These are phyloP conservation scores for Psephotus haematonotus DNA, from an alignment of 2,113 vertebrate genomes.

Conservation along the genomic window DNA sequence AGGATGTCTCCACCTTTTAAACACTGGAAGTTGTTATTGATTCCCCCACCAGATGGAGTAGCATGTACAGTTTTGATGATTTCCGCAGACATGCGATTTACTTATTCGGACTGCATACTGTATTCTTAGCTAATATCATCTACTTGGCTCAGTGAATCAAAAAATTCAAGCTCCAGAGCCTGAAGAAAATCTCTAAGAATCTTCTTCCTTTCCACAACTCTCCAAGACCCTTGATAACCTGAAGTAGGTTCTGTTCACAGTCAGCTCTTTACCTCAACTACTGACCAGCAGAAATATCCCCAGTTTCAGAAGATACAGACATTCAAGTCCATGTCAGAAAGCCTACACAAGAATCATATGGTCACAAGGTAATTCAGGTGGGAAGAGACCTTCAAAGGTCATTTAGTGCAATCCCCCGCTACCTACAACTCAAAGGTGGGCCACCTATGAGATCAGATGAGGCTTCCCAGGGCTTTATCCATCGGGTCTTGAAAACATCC, in stretches of 20 bases:
- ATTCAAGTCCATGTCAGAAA: neutral
- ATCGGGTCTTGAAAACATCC: neutral
- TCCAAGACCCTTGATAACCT: neutral
- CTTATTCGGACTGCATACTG: neutral
- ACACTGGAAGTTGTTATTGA: conserved; percentile 33
- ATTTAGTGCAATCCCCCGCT: neutral
- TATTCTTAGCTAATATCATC: neutral
- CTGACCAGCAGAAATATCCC: neutral
- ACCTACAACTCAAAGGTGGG: neutral
- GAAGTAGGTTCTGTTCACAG: neutral
- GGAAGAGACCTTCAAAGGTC: neutral
- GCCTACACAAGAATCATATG: neutral
- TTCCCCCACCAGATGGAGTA: conserved; percentile 67
- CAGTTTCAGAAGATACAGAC: neutral
- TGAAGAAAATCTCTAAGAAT: neutral
- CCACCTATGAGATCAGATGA: neutral
- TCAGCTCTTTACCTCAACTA: neutral
- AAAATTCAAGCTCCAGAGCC: neutral
- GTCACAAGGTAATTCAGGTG: neutral
- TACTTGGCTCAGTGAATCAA: neutral
- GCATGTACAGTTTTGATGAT: conserved; percentile 37
- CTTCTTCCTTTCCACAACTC: neutral
- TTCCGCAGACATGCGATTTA: neutral
- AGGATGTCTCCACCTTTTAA: neutral
- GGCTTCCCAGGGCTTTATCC: neutral